Evolutionary conservation across 92 coral and sea anemone species (phyloP).

Genomic region (Blastomussa wellsi): DNA sequence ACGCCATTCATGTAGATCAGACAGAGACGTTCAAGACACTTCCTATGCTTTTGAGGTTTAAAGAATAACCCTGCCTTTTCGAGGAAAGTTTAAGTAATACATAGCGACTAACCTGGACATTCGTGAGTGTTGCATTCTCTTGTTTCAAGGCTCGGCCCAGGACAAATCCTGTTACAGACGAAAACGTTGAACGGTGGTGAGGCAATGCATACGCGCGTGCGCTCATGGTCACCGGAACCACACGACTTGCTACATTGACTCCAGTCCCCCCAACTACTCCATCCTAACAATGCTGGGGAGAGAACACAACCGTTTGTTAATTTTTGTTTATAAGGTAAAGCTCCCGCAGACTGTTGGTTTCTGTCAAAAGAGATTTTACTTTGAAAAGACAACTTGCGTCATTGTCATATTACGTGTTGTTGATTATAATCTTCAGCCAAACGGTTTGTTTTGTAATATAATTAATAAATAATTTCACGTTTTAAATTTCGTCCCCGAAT

Average conservation of each 20-base stretch:
- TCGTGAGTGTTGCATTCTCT: slow-evolving; percentile 11
- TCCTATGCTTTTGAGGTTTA: background rate
- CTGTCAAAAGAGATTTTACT: no score
- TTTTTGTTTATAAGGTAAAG: background rate
- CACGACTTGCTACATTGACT: slow-evolving; percentile 40
- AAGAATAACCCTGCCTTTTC: no score
- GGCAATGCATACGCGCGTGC: slow-evolving; percentile 27
- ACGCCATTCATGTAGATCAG: background rate
- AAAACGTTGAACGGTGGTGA: slow-evolving; percentile 2
- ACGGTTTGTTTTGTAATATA: background rate
- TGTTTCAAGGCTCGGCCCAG: slow-evolving; percentile 26
- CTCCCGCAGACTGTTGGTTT: no score
- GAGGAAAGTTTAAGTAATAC: no score
- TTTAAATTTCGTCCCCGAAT: background rate
- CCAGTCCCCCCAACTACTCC: slow-evolving; percentile 51
- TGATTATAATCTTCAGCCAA: background rate
- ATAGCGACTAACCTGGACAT: slow-evolving; percentile 23
- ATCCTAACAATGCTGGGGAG: slow-evolving; percentile 6
- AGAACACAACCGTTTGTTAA: no score
- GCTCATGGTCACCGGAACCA: slow-evolving; percentile 29
- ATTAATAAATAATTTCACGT: background rate
- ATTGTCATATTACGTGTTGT: background rate
- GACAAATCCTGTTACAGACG: slow-evolving; percentile 16
- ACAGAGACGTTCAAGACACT: background rate
- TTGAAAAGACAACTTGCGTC: background rate